phyloP scores from a whole-genome alignment of 1,140 invertebrate genomes.

The Sinonovacula constricta region DNA sequence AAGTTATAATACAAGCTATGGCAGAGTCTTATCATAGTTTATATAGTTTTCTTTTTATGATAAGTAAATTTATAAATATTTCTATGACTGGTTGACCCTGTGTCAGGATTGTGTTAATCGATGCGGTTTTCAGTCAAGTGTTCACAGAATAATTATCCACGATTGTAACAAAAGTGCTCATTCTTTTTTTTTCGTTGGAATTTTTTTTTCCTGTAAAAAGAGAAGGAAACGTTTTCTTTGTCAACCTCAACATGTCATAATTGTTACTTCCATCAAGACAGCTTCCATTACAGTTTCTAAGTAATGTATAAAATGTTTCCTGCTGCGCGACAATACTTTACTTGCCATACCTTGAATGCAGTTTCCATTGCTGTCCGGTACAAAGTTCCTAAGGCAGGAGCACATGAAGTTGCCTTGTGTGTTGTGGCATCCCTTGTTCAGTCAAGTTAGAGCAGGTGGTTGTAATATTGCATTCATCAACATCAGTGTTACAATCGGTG shows the following conservation, averaged over 20 bases:
- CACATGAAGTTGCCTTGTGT: constrained; percentile 35
- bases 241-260: not conserved
- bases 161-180: too few species aligned
- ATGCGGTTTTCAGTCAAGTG: too few species aligned
- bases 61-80: too few species aligned
- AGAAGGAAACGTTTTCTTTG: not conserved
- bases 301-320: not conserved
- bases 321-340: not conserved
- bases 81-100: too few species aligned
- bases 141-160: too few species aligned
- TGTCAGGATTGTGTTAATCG: too few species aligned
- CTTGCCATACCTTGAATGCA: constrained; percentile 18
- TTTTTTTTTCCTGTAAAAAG: too few species aligned
- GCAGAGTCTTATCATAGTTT: too few species aligned
- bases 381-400: constrained; percentile 21
- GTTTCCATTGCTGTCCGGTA: not conserved
- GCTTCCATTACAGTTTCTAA: not conserved
- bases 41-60: too few species aligned
- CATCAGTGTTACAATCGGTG: constrained; percentile 29
- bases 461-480: constrained; percentile 32
- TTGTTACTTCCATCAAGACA: not conserved
- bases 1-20: too few species aligned
- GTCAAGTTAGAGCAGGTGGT: not conserved
- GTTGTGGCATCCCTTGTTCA: constrained; percentile 32
- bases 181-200: too few species aligned